Base-by-base conservation (phyloP, 2,888 invertebrate genomes). In the Stratiomys singularior region DNA sequence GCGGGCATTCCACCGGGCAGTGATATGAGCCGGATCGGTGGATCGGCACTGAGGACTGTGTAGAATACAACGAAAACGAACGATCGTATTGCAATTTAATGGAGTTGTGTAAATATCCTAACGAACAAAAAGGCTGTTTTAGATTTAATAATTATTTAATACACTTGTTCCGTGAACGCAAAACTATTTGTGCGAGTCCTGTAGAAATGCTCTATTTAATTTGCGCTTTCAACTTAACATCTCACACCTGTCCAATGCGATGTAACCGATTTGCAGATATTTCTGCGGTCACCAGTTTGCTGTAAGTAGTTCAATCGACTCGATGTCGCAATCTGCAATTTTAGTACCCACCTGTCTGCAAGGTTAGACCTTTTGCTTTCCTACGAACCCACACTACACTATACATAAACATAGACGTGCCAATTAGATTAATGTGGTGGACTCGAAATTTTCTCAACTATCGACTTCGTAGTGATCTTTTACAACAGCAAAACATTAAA, bases 21-120 rank as follows among this genome's bases (percentile, higher is more conserved):
- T 64, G 82, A 83, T 77, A 82, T 85, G 77, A 84, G 82, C 80
- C 84, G 85, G 79, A 83, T 85, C 71, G 84, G 82, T 79, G 58
- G 37, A 18, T 74, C 74, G 1, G 82, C 85, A 56, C 82, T 86
- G 80, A 82, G 85, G 80, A 86, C 85, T 37, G 84, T 84, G 79
- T 86, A 84, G 78, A 30, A 76, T 37, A 18, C 60, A 60, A 37
- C 37, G 60, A 25, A 44, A 5, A 27, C 4, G 28, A 67, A 18
- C 11, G 44, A n/a, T 28, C 27, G 25, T 63, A 9, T n/a, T 13
- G 7, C 27, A 64, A 1, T 25, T 64, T 28, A 21, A 18, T 25
- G 23, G 3, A n/a, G 9, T 37, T 37, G 37, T 71, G 78, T 78
- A 78, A 76, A 78, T 78, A 67, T n/a, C 21, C 46, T 72, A n/a